Conservation (phyloP, 1,140 invertebrate species). For the Drosophila kurseongensis region DNA sequence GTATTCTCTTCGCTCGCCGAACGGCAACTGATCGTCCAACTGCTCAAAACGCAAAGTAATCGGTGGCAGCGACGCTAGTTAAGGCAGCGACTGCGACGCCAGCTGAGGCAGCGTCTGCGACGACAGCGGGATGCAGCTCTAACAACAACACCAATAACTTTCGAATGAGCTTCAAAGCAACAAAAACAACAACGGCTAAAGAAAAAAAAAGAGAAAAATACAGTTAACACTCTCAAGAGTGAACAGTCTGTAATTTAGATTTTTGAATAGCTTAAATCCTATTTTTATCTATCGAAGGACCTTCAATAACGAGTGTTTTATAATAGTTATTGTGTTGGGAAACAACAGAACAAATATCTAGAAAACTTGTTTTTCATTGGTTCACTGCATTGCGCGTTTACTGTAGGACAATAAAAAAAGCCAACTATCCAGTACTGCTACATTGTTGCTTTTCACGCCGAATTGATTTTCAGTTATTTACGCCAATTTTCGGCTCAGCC, state of each 20-base stretch:
- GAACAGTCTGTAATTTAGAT: not conserved
- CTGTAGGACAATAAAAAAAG: constrained; percentile 6
- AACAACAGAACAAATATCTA: too few relatives aligned
- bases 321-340: too few relatives aligned
- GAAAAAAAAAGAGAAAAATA: constrained; percentile 9
- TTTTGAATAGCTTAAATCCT: too few relatives aligned
- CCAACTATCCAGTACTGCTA: constrained; percentile 29
- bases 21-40: constrained; percentile 63
- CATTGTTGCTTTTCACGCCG: constrained; percentile 66
- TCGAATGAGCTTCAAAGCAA: constrained; percentile 73
- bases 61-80: constrained; percentile 28
- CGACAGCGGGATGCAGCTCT: constrained; percentile 56
- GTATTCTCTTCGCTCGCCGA: constrained; percentile 72
- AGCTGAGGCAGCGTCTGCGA: constrained; percentile 7
- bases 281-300: not conserved
- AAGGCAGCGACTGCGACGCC: constrained; percentile 22
- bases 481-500: constrained; percentile 58
- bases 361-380: not conserved
- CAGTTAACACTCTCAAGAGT: not conserved
- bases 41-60: not conserved
- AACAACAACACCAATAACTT: constrained; percentile 60
- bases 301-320: too few relatives aligned
- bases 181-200: constrained; percentile 7
- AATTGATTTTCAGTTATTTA: constrained; percentile 81
- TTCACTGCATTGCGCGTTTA: not conserved